A percentile compares a stretch with the other conserved stretches of the same genome.
Evolutionary conservation across 2,113 vertebrate species (phyloP).

Genomic region (Picathartes gymnocephalus): DNA sequence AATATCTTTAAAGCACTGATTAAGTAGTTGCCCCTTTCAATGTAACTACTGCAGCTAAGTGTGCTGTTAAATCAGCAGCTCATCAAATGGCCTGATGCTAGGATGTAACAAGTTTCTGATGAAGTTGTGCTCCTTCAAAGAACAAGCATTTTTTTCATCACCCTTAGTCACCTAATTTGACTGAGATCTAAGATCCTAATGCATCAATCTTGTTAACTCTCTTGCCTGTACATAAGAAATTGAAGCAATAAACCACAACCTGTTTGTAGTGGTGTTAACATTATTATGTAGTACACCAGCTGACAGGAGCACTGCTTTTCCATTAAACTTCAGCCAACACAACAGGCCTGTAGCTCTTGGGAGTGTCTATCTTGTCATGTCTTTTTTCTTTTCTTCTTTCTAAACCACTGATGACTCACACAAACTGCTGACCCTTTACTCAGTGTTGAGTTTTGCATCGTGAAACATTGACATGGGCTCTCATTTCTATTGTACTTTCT

Average conservation of each 20-base stretch:
- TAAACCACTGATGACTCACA: conserved; percentile 18
- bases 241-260: conserved; percentile 78
- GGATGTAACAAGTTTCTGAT: conserved; percentile 67
- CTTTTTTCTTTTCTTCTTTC: conserved; percentile 41
- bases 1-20: conserved; percentile 64
- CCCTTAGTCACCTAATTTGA: conserved; percentile 75
- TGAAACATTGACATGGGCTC: background rate
- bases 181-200: conserved; percentile 74
- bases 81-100: conserved; percentile 63
- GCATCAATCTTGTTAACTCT: conserved; percentile 75
- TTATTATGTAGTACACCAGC: conserved; percentile 67
- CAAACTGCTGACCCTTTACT: conserved; percentile 52
- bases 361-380: conserved; percentile 51
- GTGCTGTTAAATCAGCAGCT: conserved; percentile 69
- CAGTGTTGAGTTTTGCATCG: background rate
- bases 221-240: conserved; percentile 73
- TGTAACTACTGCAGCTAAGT: conserved; percentile 58
- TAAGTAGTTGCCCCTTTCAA: conserved; percentile 57
- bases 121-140: conserved; percentile 64
- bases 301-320: conserved; percentile 66
- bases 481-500: background rate
- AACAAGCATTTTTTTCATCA: conserved; percentile 69
- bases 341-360: conserved; percentile 54
- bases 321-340: conserved; percentile 69
- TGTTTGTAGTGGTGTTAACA: conserved; percentile 74